Evolutionary conservation across 2,888 invertebrate species (phyloP).

Genomic region (Eutolmus rufibarbis): DNA sequence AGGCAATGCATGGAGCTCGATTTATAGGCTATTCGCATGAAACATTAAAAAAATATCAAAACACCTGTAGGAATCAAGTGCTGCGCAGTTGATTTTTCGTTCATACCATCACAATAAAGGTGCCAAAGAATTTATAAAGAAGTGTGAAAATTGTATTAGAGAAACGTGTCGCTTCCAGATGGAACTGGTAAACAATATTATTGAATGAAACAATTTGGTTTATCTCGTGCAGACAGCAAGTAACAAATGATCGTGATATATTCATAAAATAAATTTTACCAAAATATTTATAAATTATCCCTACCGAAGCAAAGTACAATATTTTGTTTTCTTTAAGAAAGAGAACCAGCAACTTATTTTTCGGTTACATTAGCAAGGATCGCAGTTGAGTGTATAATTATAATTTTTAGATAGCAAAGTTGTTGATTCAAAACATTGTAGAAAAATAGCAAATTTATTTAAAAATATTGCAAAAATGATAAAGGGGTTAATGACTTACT

Average conservation of each 20-base stretch:
- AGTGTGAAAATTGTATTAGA: background rate
- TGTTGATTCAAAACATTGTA: background rate
- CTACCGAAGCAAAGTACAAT: background rate
- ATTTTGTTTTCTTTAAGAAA: background rate
- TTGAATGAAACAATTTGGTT: background rate
- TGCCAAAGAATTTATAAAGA: background rate
- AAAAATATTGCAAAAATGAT: background rate
- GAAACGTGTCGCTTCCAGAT: background rate
- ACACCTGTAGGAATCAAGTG: background rate
- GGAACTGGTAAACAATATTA: background rate
- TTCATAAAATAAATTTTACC: background rate
- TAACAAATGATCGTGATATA: background rate
- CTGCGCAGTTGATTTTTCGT: background rate
- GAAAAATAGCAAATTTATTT: background rate
- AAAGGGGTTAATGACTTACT: slow-evolving; percentile 62
- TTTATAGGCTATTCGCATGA: background rate
- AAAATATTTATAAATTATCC: background rate
- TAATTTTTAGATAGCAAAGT: background rate
- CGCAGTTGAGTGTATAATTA: background rate
- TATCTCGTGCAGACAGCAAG: background rate
- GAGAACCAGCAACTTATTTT: background rate
- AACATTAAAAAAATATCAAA: background rate
- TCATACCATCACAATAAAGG: background rate
- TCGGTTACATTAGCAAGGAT: background rate
- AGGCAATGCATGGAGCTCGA: background rate